Evolutionary conservation across 2,797 vertebrate species (phyloP), one percentile per base, ranked within the genome.

Genomic region (Anguilla anguilla): DNA sequence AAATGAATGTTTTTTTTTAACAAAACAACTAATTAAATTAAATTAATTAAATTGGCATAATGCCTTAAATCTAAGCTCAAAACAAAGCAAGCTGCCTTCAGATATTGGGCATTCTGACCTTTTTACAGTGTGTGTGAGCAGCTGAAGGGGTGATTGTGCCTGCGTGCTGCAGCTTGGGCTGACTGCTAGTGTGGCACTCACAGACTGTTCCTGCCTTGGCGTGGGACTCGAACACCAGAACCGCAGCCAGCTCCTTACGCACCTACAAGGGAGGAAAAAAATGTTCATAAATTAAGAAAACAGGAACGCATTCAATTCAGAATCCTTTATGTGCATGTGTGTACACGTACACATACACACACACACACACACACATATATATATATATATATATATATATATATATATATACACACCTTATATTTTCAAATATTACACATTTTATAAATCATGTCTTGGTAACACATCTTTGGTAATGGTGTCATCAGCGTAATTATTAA

Each of bases 221-320:
- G 85, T 98, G 98, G 0, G 98, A 97, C 93, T 99, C 98, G 59
- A 99, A 99, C 91, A 98, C 95, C 94, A 99, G 93, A 91, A 99
- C 97, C 0, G 98, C 95, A 0, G 98, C 98, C 93, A 99, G 93
- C 91, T 99, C 98, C 92, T 97, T 96, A 88, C 98, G 98, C 88
- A 99, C 98, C 98, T 99, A 92, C 74, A 86, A 84, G 82, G 83
- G 2, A 84, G 55, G 57, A 13, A 91, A 83, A 67, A 28, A 3
- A 43, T 0, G 17, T 35, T 49, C 39, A 59, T 74, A 51, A 5
- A 74, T 88, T n/a, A 91, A 85, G 81, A 35, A 89, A 49, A 82
- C 17, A 25, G 49, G 10, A 25, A 57, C 6, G 43, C 28, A 57
- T 17, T 79, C 83, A 77, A 86, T 51, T n/a, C 15, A 22, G 69